Percentiles rank a stretch among this genome's conserved stretches.
These are phyloP conservation scores for Pardosa pseudoannulata DNA, from an alignment of 2,888 invertebrate species.

Conservation along the genomic window DNA sequence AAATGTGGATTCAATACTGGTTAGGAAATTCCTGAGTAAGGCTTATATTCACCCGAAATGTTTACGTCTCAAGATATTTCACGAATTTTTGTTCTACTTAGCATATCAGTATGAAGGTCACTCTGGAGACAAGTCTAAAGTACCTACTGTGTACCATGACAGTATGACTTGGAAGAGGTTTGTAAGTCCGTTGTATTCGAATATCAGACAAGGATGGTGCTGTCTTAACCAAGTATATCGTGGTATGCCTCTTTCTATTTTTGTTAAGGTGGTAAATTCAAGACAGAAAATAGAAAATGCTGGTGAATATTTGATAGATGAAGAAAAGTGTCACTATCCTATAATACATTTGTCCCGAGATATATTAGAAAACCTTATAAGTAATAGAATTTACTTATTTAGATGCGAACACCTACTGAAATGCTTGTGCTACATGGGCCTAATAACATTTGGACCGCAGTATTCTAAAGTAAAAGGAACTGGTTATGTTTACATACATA, in stretches of 20 bases:
- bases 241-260: slow-evolving; percentile 84
- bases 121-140: slow-evolving; percentile 3
- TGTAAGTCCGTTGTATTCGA: slow-evolving; percentile 84
- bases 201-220: slow-evolving; percentile 86
- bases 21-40: slow-evolving; percentile 79
- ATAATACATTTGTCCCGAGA: slow-evolving; percentile 81
- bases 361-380: slow-evolving; percentile 80
- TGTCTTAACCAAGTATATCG: slow-evolving; percentile 84
- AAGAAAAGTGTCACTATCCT: slow-evolving; percentile 83
- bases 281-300: slow-evolving; percentile 81
- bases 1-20: too few relatives aligned
- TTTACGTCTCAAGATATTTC: slow-evolving; percentile 82
- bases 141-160: slow-evolving; percentile 75
- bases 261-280: slow-evolving; percentile 83
- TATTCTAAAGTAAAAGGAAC: slow-evolving; percentile 84
- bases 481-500: slow-evolving; percentile 84
- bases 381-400: slow-evolving; percentile 81
- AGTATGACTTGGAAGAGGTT: slow-evolving; percentile 85
- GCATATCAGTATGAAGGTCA: slow-evolving; percentile 81
- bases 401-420: slow-evolving; percentile 81
- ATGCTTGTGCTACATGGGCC: slow-evolving; percentile 82
- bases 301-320: slow-evolving; percentile 82
- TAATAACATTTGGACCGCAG: slow-evolving; percentile 84
- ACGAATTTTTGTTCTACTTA: slow-evolving; percentile 85
- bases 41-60: slow-evolving; percentile 82